A percentile compares a stretch with the other conserved stretches of the same genome.
These are phyloP conservation scores for Melinopterus prodromus DNA, from an alignment of 2,888 invertebrate species.

Conservation along the genomic window DNA sequence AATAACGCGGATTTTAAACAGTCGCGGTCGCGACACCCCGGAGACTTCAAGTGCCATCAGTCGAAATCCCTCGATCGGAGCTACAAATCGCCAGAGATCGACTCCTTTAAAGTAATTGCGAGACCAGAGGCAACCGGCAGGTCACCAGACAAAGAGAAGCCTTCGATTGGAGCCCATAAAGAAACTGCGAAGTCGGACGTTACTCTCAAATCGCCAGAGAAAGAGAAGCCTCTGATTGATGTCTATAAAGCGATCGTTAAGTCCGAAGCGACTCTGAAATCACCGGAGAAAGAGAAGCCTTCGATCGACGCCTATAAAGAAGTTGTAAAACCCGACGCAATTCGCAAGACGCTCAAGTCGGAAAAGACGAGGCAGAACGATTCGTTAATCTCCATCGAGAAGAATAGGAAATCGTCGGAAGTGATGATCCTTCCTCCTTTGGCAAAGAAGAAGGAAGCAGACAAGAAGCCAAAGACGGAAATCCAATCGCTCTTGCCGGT, in stretches of 20 bases:
- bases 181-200: background rate
- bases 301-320: no score
- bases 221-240: background rate
- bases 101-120: no score
- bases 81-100: background rate
- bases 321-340: no score
- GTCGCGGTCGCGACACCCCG: background rate
- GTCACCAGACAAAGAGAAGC: background rate
- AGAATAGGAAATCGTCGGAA: background rate
- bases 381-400: background rate
- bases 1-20: background rate
- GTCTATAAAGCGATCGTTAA: no score
- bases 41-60: background rate
- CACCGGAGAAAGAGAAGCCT: no score
- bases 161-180: background rate
- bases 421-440: background rate
- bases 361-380: background rate
- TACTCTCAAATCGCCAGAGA: background rate
- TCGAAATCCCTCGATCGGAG: background rate
- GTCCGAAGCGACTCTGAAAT: no score
- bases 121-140: no score
- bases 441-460: background rate
- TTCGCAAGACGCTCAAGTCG: background rate
- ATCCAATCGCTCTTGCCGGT: background rate
- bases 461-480: no score